Evolutionary conservation across 2,797 vertebrate genomes (phyloP).

Genomic region (Pseudochromis fuscus): DNA sequence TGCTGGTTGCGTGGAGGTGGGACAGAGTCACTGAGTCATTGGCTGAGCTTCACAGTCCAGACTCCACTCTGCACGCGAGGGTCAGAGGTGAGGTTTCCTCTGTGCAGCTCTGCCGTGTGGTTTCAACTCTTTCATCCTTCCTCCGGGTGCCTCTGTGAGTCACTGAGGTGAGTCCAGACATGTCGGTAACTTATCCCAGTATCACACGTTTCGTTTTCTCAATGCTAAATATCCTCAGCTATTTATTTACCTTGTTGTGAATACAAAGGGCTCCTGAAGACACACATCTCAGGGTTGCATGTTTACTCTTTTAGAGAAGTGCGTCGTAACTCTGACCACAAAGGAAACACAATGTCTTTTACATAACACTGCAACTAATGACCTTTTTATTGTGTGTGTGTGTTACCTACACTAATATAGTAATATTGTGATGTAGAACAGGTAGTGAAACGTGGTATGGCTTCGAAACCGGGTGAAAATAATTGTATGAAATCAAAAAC

Average conservation of each 20-base stretch:
- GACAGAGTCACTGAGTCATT: conserved; percentile 46
- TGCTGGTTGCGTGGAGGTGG: conserved; percentile 27
- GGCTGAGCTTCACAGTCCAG: conserved; percentile 14
- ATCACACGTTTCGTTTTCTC: not conserved
- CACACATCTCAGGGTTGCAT: not conserved
- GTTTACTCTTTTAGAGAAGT: not conserved
- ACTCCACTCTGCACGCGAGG: conserved; percentile 20
- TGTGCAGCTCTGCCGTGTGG: not conserved
- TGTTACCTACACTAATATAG: no score
- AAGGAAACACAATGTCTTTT: not conserved
- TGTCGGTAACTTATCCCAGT: not conserved
- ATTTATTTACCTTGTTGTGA: not conserved
- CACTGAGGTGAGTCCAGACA: conserved; percentile 56
- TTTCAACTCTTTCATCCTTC: conserved; percentile 43
- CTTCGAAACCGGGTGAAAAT: not conserved
- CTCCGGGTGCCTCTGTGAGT: conserved; percentile 13
- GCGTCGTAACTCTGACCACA: conserved; percentile 24
- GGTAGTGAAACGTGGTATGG: no score
- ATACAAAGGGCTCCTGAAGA: not conserved
- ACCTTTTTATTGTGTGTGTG: no score
- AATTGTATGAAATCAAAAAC: not conserved
- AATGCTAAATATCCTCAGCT: not conserved
- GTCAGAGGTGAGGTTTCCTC: conserved; percentile 63
- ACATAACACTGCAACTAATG: no score
- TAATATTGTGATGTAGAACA: no score